Evolutionary conservation across 2,888 invertebrate species (phyloP).

Genomic region (Drymonia ruficornis): DNA sequence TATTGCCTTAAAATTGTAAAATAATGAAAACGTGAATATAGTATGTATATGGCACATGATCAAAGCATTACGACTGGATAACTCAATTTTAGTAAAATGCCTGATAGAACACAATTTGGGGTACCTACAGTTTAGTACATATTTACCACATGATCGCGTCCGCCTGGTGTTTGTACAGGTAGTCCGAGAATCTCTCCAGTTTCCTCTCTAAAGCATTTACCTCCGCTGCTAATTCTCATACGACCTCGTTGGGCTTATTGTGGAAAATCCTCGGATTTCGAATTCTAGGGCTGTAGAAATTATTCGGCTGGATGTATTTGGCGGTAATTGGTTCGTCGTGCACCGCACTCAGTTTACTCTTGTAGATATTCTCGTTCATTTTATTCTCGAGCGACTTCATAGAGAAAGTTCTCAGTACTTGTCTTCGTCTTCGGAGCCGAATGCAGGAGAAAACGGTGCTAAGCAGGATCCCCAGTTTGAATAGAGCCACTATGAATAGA

Average conservation of each 20-base stretch:
- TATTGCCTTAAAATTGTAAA: not conserved
- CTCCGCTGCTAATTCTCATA: constrained; percentile 84
- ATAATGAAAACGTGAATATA: not conserved
- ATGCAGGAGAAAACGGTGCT: constrained; percentile 90
- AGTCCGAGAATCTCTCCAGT: constrained; percentile 79
- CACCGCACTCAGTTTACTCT: constrained; percentile 53
- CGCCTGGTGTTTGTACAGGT: constrained; percentile 81
- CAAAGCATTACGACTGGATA: not conserved
- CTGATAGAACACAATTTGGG: not conserved
- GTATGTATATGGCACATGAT: constrained; percentile 3
- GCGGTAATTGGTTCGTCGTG: constrained; percentile 74
- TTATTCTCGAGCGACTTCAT: constrained; percentile 69
- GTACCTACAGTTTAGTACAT: not conserved
- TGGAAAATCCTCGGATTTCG: constrained; percentile 77
- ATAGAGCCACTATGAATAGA: constrained; percentile 87
- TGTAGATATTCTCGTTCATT: constrained; percentile 72
- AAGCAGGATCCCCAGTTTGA: constrained; percentile 89
- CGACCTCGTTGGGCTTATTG: constrained; percentile 77
- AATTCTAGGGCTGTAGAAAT: constrained; percentile 77
- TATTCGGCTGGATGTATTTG: constrained; percentile 78
- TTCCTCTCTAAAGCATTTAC: constrained; percentile 82
- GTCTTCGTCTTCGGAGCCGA: constrained; percentile 81
- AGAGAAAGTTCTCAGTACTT: constrained; percentile 70
- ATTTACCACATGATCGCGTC: constrained; percentile 86
- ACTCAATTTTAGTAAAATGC: not conserved